Conservation (phyloP, 2,113 vertebrate genomes). For the Gobio gobio region DNA sequence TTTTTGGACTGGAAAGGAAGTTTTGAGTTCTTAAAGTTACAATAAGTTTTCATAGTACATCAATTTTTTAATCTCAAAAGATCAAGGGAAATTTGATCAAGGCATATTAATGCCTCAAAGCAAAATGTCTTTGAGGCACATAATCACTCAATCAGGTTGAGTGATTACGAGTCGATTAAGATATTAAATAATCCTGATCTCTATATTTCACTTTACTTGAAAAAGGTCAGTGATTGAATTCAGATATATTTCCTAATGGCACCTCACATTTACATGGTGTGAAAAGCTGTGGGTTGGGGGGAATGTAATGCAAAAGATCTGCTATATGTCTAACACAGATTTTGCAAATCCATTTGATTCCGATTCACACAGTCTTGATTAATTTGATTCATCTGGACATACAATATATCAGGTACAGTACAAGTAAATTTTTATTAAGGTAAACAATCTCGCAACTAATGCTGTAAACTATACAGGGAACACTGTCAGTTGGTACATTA, state of each 20-base stretch:
- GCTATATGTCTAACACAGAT: neutral
- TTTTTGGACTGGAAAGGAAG: neutral
- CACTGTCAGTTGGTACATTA: no score
- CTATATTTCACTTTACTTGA: neutral
- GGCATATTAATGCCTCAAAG: no score
- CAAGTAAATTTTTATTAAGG: neutral
- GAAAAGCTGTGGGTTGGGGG: neutral
- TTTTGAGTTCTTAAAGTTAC: neutral
- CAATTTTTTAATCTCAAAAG: neutral
- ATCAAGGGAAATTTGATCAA: neutral
- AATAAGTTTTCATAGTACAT: neutral
- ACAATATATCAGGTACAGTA: neutral
- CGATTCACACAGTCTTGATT: neutral
- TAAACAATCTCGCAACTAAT: neutral
- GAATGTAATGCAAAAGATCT: no score
- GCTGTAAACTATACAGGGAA: no score
- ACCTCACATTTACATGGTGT: neutral
- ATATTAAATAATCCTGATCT: neutral
- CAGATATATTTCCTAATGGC: constrained; percentile 21
- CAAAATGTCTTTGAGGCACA: no score
- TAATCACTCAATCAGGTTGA: no score
- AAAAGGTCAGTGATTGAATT: constrained; percentile 36
- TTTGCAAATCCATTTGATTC: neutral
- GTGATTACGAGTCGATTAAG: neutral
- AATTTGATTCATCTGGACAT: neutral